Percentiles rank a stretch among this genome's conserved stretches.
Evolutionary conservation across 2,888 invertebrate genomes (phyloP).

Genomic region (Eurytoma californica): DNA sequence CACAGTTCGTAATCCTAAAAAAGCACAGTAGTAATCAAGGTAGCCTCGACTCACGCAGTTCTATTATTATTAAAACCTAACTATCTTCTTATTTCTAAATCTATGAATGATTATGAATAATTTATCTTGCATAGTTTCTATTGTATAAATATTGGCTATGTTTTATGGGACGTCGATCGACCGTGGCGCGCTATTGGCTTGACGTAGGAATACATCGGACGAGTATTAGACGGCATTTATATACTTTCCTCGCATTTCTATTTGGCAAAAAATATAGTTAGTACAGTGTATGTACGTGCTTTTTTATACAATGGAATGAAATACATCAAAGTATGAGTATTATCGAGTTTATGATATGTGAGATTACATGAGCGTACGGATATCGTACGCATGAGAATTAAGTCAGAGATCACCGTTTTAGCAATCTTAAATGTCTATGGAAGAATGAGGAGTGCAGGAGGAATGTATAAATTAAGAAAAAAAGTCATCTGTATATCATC

Average conservation of each 20-base stretch:
- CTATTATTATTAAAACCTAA: slow-evolving; percentile 22
- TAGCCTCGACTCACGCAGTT: slow-evolving; percentile 39
- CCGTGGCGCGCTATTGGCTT: slow-evolving; percentile 71
- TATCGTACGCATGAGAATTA: neutral
- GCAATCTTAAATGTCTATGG: slow-evolving; percentile 6
- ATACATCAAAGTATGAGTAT: slow-evolving; percentile 18
- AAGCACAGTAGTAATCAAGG: slow-evolving; percentile 25
- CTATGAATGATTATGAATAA: slow-evolving; percentile 65
- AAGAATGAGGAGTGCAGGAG: neutral
- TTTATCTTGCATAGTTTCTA: slow-evolving; percentile 67
- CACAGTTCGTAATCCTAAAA: neutral
- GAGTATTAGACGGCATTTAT: slow-evolving; percentile 64
- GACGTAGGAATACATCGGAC: slow-evolving; percentile 70
- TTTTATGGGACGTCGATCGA: slow-evolving; percentile 72
- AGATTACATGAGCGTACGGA: neutral
- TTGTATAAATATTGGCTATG: slow-evolving; percentile 75
- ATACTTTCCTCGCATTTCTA: slow-evolving; percentile 50
- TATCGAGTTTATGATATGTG: no score
- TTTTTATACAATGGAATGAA: slow-evolving; percentile 42
- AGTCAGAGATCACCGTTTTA: neutral
- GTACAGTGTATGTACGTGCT: slow-evolving; percentile 1
- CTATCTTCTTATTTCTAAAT: slow-evolving; percentile 34
- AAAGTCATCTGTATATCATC: neutral
- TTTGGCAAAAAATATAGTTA: slow-evolving; percentile 51
- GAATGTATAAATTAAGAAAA: slow-evolving; percentile 19